A percentile compares a stretch with the other conserved stretches of the same genome.
Conservation (phyloP, 2,797 vertebrate genomes). For the Acanthis flammea region DNA sequence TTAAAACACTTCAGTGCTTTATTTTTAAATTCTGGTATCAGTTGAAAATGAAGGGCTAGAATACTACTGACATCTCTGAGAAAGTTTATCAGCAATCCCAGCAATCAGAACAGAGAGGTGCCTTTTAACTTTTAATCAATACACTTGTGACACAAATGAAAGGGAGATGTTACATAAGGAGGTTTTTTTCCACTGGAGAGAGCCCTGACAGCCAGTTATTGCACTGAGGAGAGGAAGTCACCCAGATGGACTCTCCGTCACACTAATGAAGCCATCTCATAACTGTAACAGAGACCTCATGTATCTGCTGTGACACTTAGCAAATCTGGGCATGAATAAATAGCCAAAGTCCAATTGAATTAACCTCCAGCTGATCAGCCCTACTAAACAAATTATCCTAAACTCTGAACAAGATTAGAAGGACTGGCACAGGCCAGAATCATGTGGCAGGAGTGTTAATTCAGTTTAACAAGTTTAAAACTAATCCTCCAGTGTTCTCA, state of each 20-base stretch:
- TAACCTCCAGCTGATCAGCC: constrained; percentile 75
- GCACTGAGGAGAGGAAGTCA: constrained; percentile 7
- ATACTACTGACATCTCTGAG: background rate
- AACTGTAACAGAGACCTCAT: constrained; percentile 67
- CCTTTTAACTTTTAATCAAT: constrained; percentile 34
- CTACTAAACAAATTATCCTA: constrained; percentile 76
- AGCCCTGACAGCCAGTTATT: constrained; percentile 36
- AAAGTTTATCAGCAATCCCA: background rate
- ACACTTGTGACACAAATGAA: constrained; percentile 8
- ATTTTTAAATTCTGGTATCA: background rate
- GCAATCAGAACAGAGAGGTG: background rate
- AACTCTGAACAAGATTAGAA: constrained; percentile 71
- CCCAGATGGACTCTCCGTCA: constrained; percentile 37
- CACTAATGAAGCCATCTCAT: constrained; percentile 68
- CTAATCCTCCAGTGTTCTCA: constrained; percentile 16
- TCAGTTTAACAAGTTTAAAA: constrained; percentile 67
- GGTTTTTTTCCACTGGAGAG: constrained; percentile 21
- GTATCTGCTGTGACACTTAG: constrained; percentile 70
- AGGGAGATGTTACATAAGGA: constrained; percentile 9
- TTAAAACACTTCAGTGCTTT: background rate
- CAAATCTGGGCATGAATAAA: constrained; percentile 72
- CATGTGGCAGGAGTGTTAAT: constrained; percentile 53
- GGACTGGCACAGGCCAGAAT: constrained; percentile 52
- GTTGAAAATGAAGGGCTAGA: background rate
- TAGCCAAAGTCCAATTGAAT: constrained; percentile 76